Base-by-base conservation (phyloP, 53 echinoderm and acorn worm species). In the Paracentrotus lividus region DNA sequence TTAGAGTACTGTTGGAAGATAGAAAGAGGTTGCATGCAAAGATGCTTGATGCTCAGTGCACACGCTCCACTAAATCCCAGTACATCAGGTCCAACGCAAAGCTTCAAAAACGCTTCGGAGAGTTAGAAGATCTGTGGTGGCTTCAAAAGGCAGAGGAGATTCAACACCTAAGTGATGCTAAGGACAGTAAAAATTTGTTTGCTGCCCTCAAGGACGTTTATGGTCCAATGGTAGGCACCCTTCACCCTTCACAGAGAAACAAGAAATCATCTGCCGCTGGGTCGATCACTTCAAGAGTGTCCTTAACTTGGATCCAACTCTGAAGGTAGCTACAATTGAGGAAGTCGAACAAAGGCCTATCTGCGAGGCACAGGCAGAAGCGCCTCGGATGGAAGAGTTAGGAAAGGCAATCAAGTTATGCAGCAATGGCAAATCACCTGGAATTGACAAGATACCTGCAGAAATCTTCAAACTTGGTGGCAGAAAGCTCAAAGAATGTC, bases 61-160 rank as follows among this genome's bases (percentile, higher is more conserved):
- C 94, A 16, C 90, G 57, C 18, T 91, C 76, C 6, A 7, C 49
- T 13, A 91, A 66, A 54, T 1, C 15, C 6, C 77, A 72, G 47
- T 38, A 52, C 27, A 77, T 51, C 51, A 60, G n/a, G 52, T 24
- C 66, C 47, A 65, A 81, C 34, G 36, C 33, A 42, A 54, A 21
- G 36, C 23, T 66, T 7, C 84, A 91, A 52, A 84, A 77, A 26
- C 38, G 23, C 18, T 43, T 90, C 8, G 49, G 78, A 12, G 44
- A 84, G 66, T 54, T 95, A 84, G 23, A 94, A 58, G 38, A 84
- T 49, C 34, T 47, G 38, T 91, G 90, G 90, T 94, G 94, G 85
- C 67, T 65, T 45, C 31, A 84, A n/a, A 91, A 91, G 51, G 94
- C 93, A 66, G 43, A 85, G 12, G 95, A 92, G 16, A 66, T 94